A percentile compares a stretch with the other conserved stretches of the same genome.
Evolutionary conservation across 2,888 invertebrate species (phyloP).

Genomic region (Heliconius ismenius): DNA sequence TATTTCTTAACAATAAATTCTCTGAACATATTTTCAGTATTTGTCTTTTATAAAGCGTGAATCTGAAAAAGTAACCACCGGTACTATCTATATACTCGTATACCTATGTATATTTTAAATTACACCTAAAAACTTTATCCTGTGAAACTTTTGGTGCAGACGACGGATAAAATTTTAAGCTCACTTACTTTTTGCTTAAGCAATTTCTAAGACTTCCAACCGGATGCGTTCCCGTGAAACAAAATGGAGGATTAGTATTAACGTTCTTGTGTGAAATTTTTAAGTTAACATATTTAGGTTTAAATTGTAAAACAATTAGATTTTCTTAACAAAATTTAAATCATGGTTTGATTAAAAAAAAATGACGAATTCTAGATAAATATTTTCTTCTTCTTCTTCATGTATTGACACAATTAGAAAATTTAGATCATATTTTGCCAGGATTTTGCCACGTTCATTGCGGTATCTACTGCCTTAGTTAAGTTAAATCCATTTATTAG

Average conservation of each 20-base stretch:
- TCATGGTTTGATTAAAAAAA: not conserved
- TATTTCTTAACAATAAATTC: too few relatives aligned
- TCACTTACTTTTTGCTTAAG: slow-evolving; percentile 48
- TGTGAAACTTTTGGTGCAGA: not conserved
- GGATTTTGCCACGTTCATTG: too few relatives aligned
- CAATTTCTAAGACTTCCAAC: slow-evolving; percentile 47
- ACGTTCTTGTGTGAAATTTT: slow-evolving; percentile 37
- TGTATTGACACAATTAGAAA: too few relatives aligned
- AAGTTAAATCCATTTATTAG: too few relatives aligned
- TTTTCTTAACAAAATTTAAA: not conserved
- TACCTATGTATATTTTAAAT: slow-evolving; percentile 29
- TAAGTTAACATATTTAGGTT: not conserved
- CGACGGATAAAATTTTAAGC: slow-evolving; percentile 23
- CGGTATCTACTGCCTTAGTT: too few relatives aligned
- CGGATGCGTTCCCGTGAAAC: slow-evolving; percentile 44
- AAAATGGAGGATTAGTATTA: slow-evolving; percentile 45
- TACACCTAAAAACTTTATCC: slow-evolving; percentile 10
- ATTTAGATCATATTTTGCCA: too few relatives aligned
- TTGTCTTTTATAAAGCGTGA: too few relatives aligned
- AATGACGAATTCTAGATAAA: too few relatives aligned
- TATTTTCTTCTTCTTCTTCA: too few relatives aligned
- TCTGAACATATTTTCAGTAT: too few relatives aligned
- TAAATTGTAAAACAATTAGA: not conserved
- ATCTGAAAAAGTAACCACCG: too few relatives aligned
- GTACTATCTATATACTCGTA: not conserved